Evolutionary conservation across 2,113 vertebrate genomes (phyloP).

Genomic region (Mesitornis unicolor): DNA sequence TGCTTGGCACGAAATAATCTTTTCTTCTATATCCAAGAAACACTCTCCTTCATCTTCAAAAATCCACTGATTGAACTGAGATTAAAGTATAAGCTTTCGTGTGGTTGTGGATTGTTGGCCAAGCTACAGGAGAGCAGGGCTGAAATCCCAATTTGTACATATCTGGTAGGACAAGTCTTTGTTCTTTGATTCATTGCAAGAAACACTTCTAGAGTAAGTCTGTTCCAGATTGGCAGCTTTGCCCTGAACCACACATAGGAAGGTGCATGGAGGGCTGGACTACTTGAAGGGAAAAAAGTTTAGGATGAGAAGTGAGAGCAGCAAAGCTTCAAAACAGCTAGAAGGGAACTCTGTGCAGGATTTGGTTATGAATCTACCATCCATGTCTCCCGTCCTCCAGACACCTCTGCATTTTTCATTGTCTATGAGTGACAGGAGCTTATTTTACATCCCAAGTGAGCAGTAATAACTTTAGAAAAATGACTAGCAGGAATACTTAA

Average conservation of each 20-base stretch:
- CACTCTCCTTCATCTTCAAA: conserved; percentile 29
- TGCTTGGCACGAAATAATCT: conserved; percentile 7
- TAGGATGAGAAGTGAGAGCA: neutral
- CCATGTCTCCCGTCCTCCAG: neutral
- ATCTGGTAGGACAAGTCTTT: conserved; percentile 25
- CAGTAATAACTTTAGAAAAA: neutral
- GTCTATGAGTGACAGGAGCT: neutral
- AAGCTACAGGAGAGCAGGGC: neutral
- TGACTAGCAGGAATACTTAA: neutral
- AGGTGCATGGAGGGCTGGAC: neutral
- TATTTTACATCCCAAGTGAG: neutral
- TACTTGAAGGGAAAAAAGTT: neutral
- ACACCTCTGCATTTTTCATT: neutral
- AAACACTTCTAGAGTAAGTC: neutral
- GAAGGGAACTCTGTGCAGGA: neutral
- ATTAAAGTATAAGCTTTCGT: conserved; percentile 53
- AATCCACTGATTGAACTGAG: conserved; percentile 24
- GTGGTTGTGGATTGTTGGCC: conserved; percentile 40
- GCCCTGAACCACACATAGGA: neutral
- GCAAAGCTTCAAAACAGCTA: neutral
- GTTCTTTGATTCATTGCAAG: conserved; percentile 6
- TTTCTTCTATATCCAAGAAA: conserved; percentile 6
- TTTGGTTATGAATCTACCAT: neutral
- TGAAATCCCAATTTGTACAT: neutral
- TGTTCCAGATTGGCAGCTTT: conserved; percentile 6